A percentile compares a stretch with the other conserved stretches of the same genome.
Evolutionary conservation across 2,113 vertebrate species (phyloP).

Genomic region (Tachuris rubrigastra): DNA sequence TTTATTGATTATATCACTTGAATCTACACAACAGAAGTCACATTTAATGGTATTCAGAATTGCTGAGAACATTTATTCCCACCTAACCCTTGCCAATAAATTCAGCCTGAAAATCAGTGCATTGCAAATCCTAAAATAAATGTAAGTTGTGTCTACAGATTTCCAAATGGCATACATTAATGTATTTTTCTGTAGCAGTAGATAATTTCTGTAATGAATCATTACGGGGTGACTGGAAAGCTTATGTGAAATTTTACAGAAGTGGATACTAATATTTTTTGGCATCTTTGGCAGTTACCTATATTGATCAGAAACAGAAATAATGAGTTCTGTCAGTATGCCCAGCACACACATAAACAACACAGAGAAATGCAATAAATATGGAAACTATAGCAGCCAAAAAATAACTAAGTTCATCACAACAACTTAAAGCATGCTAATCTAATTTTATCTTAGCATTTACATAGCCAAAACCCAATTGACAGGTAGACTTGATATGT

Average conservation of each 20-base stretch:
- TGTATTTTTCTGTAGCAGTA: conserved; percentile 1
- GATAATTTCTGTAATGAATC: conserved; percentile 48
- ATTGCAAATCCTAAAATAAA: conserved; percentile 54
- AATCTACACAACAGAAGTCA: conserved; percentile 24
- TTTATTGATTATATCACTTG: conserved; percentile 44
- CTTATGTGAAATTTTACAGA: conserved; percentile 6
- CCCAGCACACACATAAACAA: background rate
- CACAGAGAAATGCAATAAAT: background rate
- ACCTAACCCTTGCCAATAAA: conserved; percentile 46
- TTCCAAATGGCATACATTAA: conserved; percentile 25
- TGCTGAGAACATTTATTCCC: conserved; percentile 43
- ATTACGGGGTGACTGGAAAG: background rate
- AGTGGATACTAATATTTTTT: conserved; percentile 21
- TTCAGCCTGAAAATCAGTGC: conserved; percentile 23
- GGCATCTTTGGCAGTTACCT: conserved; percentile 23
- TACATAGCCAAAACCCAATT: background rate
- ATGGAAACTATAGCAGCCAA: background rate
- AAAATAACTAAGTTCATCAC: background rate
- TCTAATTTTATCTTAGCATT: background rate
- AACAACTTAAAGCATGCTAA: background rate
- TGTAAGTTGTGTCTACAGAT: conserved; percentile 36
- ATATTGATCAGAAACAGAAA: conserved; percentile 29
- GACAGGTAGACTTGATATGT: background rate
- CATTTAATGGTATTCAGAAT: conserved; percentile 36
- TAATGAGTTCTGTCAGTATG: conserved; percentile 4